These are phyloP conservation scores for Xestia xanthographa DNA, from an alignment of 2,888 invertebrate species.

Conservation along the genomic window DNA sequence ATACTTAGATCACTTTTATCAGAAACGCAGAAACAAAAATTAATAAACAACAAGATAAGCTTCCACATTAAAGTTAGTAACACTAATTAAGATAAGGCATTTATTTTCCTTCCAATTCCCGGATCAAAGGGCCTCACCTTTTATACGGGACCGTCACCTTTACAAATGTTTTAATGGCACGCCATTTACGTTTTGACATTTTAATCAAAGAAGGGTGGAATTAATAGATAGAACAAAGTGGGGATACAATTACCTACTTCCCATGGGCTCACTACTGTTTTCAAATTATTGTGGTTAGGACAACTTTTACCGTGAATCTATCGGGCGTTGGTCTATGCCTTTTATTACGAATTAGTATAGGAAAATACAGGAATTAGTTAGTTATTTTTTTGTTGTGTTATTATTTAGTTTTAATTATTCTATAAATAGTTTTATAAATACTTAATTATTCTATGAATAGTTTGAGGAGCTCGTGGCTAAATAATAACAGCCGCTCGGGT, in stretches of 20 bases:
- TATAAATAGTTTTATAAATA: too few species aligned
- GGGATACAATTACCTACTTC: slow-evolving; percentile 57
- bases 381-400: too few species aligned
- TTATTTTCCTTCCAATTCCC: slow-evolving; percentile 42
- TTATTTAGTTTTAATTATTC: too few species aligned
- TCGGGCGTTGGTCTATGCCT: slow-evolving; percentile 15
- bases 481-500: too few species aligned
- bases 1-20: neutral
- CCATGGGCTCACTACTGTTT: slow-evolving; percentile 57
- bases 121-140: slow-evolving; percentile 54
- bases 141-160: slow-evolving; percentile 69
- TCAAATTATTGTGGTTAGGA: slow-evolving; percentile 39
- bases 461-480: too few species aligned
- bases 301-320: neutral
- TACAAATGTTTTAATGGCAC: slow-evolving; percentile 75
- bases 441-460: too few species aligned
- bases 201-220: slow-evolving; percentile 77
- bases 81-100: slow-evolving; percentile 60
- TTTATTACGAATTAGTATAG: neutral
- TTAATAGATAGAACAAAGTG: slow-evolving; percentile 67
- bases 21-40: slow-evolving; percentile 10
- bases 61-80: slow-evolving; percentile 40
- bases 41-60: slow-evolving; percentile 42
- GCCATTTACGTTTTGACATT: slow-evolving; percentile 83
- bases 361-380: too few species aligned